Conservation (phyloP, 2,797 vertebrate species). For the Coregonus sp. region DNA sequence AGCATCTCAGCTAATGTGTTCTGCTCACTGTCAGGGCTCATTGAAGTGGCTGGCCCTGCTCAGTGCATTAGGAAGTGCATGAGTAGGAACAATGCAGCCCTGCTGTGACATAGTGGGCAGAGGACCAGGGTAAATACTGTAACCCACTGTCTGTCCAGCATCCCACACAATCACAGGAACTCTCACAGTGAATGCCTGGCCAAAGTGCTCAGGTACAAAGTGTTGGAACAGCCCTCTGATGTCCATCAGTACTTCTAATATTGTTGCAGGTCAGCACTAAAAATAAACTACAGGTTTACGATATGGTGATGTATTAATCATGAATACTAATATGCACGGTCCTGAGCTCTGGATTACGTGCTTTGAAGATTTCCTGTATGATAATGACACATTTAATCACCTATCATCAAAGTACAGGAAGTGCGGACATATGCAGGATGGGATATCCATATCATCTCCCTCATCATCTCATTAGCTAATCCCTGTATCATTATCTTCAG, state of each 20-base stretch:
- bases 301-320: no score
- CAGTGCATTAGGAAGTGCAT: constrained; percentile 13
- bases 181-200: constrained; percentile 12
- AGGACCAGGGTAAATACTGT: constrained; percentile 37
- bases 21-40: background rate
- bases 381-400: background rate
- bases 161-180: background rate
- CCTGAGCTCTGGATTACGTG: background rate
- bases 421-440: constrained; percentile 45
- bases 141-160: constrained; percentile 22
- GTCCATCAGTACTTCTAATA: background rate
- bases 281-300: no score
- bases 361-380: background rate
- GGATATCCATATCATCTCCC: constrained; percentile 39
- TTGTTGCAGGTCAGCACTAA: no score
- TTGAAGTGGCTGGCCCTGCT: background rate
- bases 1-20: constrained; percentile 16
- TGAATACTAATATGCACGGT: background rate
- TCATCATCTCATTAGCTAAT: constrained; percentile 63
- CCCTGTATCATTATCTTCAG: constrained; percentile 43
- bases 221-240: background rate
- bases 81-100: constrained; percentile 26
- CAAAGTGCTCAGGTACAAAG: background rate
- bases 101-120: background rate
- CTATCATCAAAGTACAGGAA: constrained; percentile 12